phyloP scores from a whole-genome alignment of 1,140 invertebrate species.

The Orius insidiosus region DNA sequence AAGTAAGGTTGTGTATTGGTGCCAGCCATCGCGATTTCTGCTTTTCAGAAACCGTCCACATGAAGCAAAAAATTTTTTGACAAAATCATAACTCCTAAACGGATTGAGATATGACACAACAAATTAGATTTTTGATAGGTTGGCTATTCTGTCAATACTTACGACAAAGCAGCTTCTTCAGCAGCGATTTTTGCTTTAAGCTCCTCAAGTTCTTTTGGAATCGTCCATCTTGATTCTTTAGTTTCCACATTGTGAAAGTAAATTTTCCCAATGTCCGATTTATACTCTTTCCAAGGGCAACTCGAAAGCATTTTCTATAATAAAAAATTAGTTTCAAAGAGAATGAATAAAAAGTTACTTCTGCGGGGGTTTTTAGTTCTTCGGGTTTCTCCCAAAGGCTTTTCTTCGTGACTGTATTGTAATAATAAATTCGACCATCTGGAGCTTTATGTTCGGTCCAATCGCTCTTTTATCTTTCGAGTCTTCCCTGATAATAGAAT shows the following conservation, averaged over 20 bases:
- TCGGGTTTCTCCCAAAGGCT: constrained; percentile 98
- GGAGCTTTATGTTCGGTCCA: constrained; percentile 96
- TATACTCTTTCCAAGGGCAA: constrained; percentile 97
- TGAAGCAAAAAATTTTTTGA: no score
- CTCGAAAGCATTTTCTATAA: constrained; percentile 58
- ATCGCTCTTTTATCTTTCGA: constrained; percentile 29
- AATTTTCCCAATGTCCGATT: constrained; percentile 82
- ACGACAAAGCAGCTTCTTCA: constrained; percentile 37
- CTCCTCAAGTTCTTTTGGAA: constrained; percentile 82
- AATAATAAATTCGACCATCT: constrained; percentile 90
- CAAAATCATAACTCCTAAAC: no score
- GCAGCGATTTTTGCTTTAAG: constrained; percentile 66
- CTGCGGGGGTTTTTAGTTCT: constrained; percentile 75
- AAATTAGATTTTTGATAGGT: no score
- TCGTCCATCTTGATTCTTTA: constrained; percentile 90
- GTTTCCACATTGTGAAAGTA: constrained; percentile 94
- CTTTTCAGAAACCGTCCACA: no score
- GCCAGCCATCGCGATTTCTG: no score
- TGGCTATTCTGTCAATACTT: no score
- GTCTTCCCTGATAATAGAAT: constrained; percentile 26
- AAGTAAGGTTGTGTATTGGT: no score
- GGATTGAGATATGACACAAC: no score
- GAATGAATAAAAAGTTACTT: constrained; percentile 34
- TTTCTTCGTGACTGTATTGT: constrained; percentile 84
- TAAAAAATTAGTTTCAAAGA: constrained; percentile 7